phyloP scores from a whole-genome alignment of 2,113 vertebrate genomes.

The Rhinichthys klamathensis region DNA sequence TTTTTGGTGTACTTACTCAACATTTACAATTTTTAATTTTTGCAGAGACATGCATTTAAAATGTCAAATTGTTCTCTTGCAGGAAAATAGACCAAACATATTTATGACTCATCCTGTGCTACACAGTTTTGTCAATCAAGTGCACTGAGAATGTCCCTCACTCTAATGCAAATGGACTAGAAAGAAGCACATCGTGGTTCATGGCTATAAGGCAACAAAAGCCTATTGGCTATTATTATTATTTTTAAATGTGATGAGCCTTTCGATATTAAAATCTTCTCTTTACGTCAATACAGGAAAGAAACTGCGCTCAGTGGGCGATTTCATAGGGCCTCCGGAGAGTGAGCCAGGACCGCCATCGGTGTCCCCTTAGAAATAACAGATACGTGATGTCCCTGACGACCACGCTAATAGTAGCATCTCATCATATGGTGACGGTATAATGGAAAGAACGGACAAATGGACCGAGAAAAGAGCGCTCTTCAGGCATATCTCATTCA shows the following conservation, averaged over 20 bases:
- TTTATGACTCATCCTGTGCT: background rate
- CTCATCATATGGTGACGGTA: slow-evolving; percentile 66
- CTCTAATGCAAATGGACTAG: background rate
- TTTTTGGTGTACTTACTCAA: background rate
- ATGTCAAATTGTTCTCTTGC: background rate
- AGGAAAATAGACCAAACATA: background rate
- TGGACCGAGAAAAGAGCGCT: slow-evolving; percentile 27
- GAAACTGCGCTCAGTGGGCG: background rate
- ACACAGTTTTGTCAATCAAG: too few species aligned
- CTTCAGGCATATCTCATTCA: slow-evolving; percentile 56
- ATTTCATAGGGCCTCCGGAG: background rate
- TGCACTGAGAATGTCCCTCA: background rate
- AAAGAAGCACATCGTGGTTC: too few species aligned
- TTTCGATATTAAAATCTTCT: background rate
- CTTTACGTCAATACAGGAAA: background rate
- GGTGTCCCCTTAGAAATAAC: background rate
- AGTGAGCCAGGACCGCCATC: background rate
- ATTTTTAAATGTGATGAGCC: background rate
- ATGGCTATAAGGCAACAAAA: too few species aligned
- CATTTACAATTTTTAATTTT: background rate
- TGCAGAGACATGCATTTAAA: background rate
- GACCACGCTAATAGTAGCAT: slow-evolving; percentile 65
- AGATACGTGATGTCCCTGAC: background rate
- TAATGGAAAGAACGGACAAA: slow-evolving; percentile 51
- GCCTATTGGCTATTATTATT: too few species aligned